Conservation (phyloP, 2,888 invertebrate species). For the Chirona hameri region DNA sequence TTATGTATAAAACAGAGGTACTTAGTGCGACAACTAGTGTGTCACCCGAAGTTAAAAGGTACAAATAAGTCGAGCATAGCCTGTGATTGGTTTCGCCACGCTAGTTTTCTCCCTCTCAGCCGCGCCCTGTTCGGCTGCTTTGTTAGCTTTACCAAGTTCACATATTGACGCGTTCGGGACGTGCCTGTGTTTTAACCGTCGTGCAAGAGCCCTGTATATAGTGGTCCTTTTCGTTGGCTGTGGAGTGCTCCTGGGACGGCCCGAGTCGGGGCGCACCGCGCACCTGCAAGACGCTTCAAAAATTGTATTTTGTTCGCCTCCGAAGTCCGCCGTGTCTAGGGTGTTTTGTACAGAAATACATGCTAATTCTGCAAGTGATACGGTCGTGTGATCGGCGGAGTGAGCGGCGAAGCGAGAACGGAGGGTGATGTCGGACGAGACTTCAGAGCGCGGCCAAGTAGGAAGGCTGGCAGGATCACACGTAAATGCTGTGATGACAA, state of each 20-base stretch:
- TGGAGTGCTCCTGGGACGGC: background rate
- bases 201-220: slow-evolving; percentile 27
- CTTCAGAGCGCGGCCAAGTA: background rate
- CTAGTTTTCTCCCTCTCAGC: background rate
- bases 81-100: slow-evolving; percentile 28
- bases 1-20: slow-evolving; percentile 28
- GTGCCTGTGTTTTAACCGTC: slow-evolving; percentile 25
- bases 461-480: background rate
- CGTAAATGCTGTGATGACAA: background rate
- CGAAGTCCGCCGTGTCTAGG: slow-evolving; percentile 24
- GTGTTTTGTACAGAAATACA: slow-evolving; percentile 29
- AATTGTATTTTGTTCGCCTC: slow-evolving; percentile 26
- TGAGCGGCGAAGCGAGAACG: background rate
- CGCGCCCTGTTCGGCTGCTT: background rate
- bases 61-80: slow-evolving; percentile 24
- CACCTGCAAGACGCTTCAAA: background rate
- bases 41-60: slow-evolving; percentile 26
- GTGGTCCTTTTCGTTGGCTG: slow-evolving; percentile 23
- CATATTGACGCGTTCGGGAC: background rate
- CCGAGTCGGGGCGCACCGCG: background rate
- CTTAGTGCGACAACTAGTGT: slow-evolving; percentile 27
- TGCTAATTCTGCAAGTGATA: slow-evolving; percentile 26
- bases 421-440: background rate
- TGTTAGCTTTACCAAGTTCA: slow-evolving; percentile 11
- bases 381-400: background rate